Evolutionary conservation across 1,140 invertebrate species (phyloP).

Genomic region (Anthonomus grandis): DNA sequence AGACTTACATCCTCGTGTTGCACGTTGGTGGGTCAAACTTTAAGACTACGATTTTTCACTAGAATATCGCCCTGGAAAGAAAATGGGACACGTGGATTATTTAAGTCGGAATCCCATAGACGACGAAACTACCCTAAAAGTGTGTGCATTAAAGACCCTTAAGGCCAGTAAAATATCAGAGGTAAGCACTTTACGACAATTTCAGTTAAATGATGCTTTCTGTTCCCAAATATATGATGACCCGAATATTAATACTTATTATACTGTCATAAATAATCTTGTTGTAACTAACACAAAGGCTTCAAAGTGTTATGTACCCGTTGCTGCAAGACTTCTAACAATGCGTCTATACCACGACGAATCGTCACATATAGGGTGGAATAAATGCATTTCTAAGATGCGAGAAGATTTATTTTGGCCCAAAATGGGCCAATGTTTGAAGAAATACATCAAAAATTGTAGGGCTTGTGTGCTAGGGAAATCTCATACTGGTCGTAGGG

Average conservation of each 20-base stretch:
- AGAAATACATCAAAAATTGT: slow-evolving; percentile 19
- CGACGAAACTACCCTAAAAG: no score
- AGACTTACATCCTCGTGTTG: slow-evolving; percentile 37
- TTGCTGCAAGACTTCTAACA: slow-evolving; percentile 2
- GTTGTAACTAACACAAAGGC: not conserved
- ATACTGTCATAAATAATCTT: no score
- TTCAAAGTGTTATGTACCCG: slow-evolving; percentile 24
- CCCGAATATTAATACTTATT: no score
- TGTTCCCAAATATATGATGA: not conserved
- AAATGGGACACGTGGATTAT: slow-evolving; percentile 25
- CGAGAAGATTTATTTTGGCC: slow-evolving; percentile 13
- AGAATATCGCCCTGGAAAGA: slow-evolving; percentile 23
- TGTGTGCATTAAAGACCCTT: no score
- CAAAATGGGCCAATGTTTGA: slow-evolving; percentile 9
- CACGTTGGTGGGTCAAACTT: slow-evolving; percentile 36
- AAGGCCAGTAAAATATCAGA: no score
- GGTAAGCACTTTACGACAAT: not conserved
- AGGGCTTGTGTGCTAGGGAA: slow-evolving; percentile 10
- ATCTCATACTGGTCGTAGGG: slow-evolving; percentile 4
- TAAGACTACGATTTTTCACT: not conserved
- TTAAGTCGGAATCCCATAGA: slow-evolving; percentile 20
- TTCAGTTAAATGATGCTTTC: slow-evolving; percentile 6
- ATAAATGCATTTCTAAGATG: slow-evolving; percentile 1
- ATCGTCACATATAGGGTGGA: slow-evolving; percentile 11
- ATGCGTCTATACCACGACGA: slow-evolving; percentile 19